Evolutionary conservation across 2,797 vertebrate genomes (phyloP).

Genomic region (Protonibea diacanthus): DNA sequence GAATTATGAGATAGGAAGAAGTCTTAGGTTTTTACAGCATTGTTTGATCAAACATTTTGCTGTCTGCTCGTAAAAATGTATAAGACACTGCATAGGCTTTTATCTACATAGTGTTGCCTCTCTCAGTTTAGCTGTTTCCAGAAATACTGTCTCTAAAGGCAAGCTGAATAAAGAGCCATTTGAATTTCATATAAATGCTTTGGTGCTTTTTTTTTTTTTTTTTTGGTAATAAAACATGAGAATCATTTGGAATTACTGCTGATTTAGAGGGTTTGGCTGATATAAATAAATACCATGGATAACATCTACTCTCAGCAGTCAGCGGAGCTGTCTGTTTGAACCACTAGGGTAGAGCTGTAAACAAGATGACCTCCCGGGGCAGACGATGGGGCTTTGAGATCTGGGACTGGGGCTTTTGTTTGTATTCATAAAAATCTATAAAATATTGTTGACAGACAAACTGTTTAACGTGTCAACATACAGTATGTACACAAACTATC

Average conservation of each 20-base stretch:
- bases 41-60: conserved; percentile 51
- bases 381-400: background rate
- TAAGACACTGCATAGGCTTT: conserved; percentile 31
- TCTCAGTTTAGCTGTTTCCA: conserved; percentile 35
- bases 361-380: background rate
- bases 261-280: conserved; percentile 19
- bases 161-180: conserved; percentile 53
- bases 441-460: background rate
- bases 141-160: conserved; percentile 41
- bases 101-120: conserved; percentile 13
- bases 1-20: conserved; percentile 22
- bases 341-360: background rate
- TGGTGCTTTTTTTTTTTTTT: conserved; percentile 18
- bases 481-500: background rate
- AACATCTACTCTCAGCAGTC: background rate
- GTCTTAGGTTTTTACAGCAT: conserved; percentile 21
- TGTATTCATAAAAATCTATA: conserved; percentile 5
- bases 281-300: conserved; percentile 7
- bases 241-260: conserved; percentile 24
- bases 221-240: conserved; percentile 46
- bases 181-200: conserved; percentile 53
- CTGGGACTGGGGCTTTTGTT: background rate
- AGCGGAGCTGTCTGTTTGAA: conserved; percentile 1
- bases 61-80: conserved; percentile 33
- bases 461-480: conserved; percentile 10